Evolutionary conservation across 2,113 vertebrate species (phyloP).

Genomic region (Acinonyx jubatus): DNA sequence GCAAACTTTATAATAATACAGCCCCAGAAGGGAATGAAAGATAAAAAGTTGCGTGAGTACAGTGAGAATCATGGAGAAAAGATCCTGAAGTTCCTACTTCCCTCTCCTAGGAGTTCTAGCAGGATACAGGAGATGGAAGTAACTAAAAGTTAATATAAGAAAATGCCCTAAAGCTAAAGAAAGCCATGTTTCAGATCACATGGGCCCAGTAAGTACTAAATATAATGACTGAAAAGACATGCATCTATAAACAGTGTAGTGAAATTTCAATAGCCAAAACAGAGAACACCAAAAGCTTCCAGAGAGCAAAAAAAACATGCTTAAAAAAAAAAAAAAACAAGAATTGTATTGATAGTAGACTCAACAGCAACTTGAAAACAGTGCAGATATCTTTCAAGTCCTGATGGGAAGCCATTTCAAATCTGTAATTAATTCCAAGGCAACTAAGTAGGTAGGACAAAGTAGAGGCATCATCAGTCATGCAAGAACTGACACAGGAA

Average conservation of each 20-base stretch:
- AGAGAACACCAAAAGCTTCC: background rate
- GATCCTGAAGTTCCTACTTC: background rate
- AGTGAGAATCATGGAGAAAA: background rate
- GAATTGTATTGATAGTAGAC: background rate
- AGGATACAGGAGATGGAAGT: background rate
- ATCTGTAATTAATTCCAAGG: background rate
- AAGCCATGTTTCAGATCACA: background rate
- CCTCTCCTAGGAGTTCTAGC: background rate
- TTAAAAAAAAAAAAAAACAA: background rate
- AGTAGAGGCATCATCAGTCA: background rate
- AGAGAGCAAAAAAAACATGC: background rate
- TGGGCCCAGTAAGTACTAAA: background rate
- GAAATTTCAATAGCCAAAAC: background rate
- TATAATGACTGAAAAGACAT: background rate
- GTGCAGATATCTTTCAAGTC: background rate
- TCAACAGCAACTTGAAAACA: background rate
- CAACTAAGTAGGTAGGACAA: background rate
- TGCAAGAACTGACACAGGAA: background rate
- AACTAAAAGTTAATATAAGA: background rate
- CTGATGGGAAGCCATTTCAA: background rate
- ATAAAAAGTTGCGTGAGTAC: background rate
- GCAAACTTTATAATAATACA: background rate
- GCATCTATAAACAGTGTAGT: background rate
- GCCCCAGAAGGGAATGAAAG: background rate
- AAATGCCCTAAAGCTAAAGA: background rate